These are phyloP conservation scores for Tachina fera DNA, from an alignment of 2,888 invertebrate genomes.

Conservation along the genomic window DNA sequence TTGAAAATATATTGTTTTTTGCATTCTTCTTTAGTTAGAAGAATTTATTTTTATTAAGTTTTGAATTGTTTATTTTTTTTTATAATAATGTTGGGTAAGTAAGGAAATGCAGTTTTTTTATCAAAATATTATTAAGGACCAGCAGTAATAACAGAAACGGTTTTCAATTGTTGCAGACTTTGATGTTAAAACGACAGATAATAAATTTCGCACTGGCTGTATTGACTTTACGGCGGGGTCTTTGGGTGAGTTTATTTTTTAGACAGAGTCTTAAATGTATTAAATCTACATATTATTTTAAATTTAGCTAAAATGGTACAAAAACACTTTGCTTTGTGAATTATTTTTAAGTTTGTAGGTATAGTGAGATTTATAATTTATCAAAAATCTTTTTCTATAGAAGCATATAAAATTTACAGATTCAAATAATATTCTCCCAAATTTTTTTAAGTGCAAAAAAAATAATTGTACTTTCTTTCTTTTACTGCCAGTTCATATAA, in stretches of 20 bases:
- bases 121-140: not conserved
- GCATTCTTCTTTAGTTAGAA: slow-evolving; percentile 38
- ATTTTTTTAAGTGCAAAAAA: too few relatives aligned
- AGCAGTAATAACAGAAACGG: not conserved
- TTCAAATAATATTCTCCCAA: too few relatives aligned
- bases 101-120: slow-evolving; percentile 20
- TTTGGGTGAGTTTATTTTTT: slow-evolving; percentile 85
- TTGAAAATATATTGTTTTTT: slow-evolving; percentile 12
- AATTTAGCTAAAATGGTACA: not conserved
- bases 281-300: not conserved
- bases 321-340: too few relatives aligned
- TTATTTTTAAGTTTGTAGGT: too few relatives aligned
- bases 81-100: slow-evolving; percentile 64
- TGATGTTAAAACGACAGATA: slow-evolving; percentile 40
- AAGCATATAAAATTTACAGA: too few relatives aligned
- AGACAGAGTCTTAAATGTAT: slow-evolving; percentile 16
- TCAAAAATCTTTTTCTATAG: too few relatives aligned
- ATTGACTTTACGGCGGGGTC: slow-evolving; percentile 93
- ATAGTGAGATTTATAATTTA: too few relatives aligned
- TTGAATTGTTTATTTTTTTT: not conserved
- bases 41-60: slow-evolving; percentile 11
- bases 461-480: too few relatives aligned
- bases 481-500: too few relatives aligned
- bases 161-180: slow-evolving; percentile 50
- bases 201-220: slow-evolving; percentile 83